These are phyloP conservation scores for Acanthococcus lagerstroemiae DNA, from an alignment of 2,888 invertebrate genomes.

Conservation along the genomic window DNA sequence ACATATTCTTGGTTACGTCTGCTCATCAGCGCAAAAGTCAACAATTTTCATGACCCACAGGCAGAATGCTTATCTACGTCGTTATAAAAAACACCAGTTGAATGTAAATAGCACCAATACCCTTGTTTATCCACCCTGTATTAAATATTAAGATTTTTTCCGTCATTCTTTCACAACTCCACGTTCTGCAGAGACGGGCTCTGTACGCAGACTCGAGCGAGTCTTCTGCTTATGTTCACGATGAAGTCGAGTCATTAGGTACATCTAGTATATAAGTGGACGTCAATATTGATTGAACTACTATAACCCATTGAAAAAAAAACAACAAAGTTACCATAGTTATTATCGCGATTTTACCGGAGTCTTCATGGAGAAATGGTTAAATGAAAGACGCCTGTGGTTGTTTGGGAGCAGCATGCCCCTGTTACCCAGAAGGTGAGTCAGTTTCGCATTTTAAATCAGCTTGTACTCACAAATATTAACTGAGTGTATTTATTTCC, in stretches of 20 bases:
- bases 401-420: constrained; percentile 82
- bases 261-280: constrained; percentile 10
- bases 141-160: neutral
- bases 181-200: too few relatives aligned
- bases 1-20: too few relatives aligned
- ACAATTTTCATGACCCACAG: too few relatives aligned
- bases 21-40: too few relatives aligned
- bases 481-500: too few relatives aligned
- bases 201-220: constrained; percentile 12
- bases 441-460: too few relatives aligned
- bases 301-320: neutral
- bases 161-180: constrained; percentile 4
- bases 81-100: constrained; percentile 5
- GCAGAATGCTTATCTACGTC: too few relatives aligned
- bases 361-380: constrained; percentile 78
- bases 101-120: neutral
- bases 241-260: neutral
- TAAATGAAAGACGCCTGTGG: constrained; percentile 82
- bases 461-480: too few relatives aligned
- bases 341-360: neutral
- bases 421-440: constrained; percentile 68
- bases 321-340: constrained; percentile 7
- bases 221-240: neutral
- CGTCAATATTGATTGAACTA: constrained; percentile 21
- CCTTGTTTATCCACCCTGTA: neutral